Evolutionary conservation across 2,888 invertebrate genomes (phyloP).

Genomic region (Amphipyra berbera): DNA sequence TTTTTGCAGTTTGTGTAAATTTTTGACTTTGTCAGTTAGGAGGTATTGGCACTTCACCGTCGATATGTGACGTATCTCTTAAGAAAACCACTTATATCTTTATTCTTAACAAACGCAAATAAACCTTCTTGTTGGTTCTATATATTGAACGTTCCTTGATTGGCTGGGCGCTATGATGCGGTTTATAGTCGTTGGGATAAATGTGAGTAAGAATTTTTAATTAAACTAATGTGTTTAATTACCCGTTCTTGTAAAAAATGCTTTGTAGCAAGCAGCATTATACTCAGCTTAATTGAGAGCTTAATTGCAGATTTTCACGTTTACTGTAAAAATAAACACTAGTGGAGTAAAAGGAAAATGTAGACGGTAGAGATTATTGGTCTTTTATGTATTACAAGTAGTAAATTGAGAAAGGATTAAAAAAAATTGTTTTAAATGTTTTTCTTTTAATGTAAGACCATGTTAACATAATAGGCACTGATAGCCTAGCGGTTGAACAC

Average conservation of each 20-base stretch:
- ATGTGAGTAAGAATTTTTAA: slow-evolving; percentile 13
- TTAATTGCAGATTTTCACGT: slow-evolving; percentile 1
- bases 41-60: too few relatives aligned
- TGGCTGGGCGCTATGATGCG: not conserved
- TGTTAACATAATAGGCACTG: too few relatives aligned
- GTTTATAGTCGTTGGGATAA: not conserved
- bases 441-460: too few relatives aligned
- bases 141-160: not conserved
- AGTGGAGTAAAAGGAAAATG: too few relatives aligned
- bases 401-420: too few relatives aligned
- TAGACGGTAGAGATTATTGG: too few relatives aligned
- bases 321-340: not conserved
- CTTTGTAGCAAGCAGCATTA: not conserved
- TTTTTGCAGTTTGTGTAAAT: too few relatives aligned
- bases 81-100: not conserved
- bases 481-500: too few relatives aligned
- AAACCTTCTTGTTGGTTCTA: not conserved
- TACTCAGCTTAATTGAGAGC: slow-evolving; percentile 1
- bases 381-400: too few relatives aligned
- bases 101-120: not conserved
- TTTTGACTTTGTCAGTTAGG: too few relatives aligned
- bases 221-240: not conserved
- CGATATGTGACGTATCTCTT: not conserved
- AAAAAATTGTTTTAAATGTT: too few relatives aligned
- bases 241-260: slow-evolving; percentile 7